These are phyloP conservation scores for Heliconius hewitsoni DNA, from an alignment of 1,140 invertebrate genomes.

Conservation along the genomic window DNA sequence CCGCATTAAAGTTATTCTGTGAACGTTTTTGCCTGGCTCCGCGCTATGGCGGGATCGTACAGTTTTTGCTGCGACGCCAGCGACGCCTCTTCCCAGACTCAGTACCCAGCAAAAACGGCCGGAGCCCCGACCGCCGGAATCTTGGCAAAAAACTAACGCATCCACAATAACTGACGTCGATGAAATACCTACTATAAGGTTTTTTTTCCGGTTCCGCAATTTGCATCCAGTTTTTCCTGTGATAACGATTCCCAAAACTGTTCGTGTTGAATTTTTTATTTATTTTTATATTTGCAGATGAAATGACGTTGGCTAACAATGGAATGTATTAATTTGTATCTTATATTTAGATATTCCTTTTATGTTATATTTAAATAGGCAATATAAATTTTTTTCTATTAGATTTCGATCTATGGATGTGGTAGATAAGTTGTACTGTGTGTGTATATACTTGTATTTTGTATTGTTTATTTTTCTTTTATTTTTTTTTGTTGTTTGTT, in stretches of 20 bases:
- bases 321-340: background rate
- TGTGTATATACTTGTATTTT: no score
- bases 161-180: conserved; percentile 3
- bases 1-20: background rate
- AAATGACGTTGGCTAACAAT: background rate
- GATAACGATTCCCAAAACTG: conserved; percentile 36
- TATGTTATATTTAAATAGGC: background rate
- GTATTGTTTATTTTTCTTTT: no score
- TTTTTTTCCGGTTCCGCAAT: background rate
- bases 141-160: conserved; percentile 8
- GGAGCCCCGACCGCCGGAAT: conserved; percentile 36
- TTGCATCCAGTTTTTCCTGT: conserved; percentile 45
- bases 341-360: background rate
- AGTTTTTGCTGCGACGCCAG: background rate
- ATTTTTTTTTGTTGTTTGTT: no score
- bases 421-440: no score
- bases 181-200: background rate
- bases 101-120: conserved; percentile 61
- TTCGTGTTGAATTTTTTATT: background rate
- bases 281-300: background rate
- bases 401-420: no score
- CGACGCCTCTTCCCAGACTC: conserved; percentile 29
- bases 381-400: no score
- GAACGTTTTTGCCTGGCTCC: background rate
- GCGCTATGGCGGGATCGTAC: background rate